phyloP scores from a whole-genome alignment of 2,888 invertebrate genomes.

The Blastobasis lacticolella region DNA sequence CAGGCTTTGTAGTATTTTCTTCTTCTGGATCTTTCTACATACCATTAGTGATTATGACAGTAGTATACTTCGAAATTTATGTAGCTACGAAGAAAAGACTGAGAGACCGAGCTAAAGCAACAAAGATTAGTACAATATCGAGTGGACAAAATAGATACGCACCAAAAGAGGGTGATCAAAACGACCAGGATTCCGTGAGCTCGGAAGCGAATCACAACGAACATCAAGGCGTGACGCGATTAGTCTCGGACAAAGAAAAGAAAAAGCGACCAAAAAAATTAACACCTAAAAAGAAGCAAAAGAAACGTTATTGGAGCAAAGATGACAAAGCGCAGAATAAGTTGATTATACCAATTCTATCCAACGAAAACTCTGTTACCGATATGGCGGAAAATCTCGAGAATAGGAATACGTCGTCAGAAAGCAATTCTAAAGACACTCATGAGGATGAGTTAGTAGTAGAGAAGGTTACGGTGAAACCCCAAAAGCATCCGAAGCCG shows the following conservation, averaged over 20 bases:
- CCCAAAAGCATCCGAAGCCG: constrained; percentile 39
- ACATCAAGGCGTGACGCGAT: constrained; percentile 55
- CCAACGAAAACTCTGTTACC: constrained; percentile 62
- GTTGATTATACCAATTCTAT: constrained; percentile 60
- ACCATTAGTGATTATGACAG: constrained; percentile 94
- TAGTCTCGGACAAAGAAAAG: constrained; percentile 49
- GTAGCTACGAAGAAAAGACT: constrained; percentile 91
- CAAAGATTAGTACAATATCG: constrained; percentile 82
- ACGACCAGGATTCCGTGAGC: constrained; percentile 86
- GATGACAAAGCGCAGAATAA: constrained; percentile 63
- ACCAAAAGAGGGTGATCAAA: constrained; percentile 64
- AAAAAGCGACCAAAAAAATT: constrained; percentile 47
- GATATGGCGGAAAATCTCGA: constrained; percentile 53
- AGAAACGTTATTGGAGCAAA: constrained; percentile 70
- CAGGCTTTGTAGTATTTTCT: constrained; percentile 93
- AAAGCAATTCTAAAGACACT: constrained; percentile 65
- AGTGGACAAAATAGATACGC: constrained; percentile 54
- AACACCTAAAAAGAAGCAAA: constrained; percentile 68
- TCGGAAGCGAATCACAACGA: constrained; percentile 88
- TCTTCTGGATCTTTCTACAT: constrained; percentile 96
- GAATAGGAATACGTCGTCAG: constrained; percentile 59
- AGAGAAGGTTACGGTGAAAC: constrained; percentile 37
- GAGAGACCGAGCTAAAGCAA: constrained; percentile 87
- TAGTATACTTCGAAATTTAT: constrained; percentile 97
- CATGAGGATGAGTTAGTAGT: constrained; percentile 51